phyloP scores from a whole-genome alignment of 2,888 invertebrate genomes.

The Ormia ochracea region DNA sequence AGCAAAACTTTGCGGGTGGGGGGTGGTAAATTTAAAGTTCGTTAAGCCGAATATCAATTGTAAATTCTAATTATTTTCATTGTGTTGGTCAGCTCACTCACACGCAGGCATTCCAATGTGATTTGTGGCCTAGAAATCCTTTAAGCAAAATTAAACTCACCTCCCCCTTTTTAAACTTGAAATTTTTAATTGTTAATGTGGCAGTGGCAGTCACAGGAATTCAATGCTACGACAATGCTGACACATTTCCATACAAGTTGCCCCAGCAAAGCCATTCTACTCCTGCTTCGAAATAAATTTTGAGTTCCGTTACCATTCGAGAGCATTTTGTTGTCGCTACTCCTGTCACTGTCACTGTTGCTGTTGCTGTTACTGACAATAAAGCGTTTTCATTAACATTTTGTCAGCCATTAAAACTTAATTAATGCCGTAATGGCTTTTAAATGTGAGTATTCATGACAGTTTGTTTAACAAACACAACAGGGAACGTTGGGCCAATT shows the following conservation, averaged over 20 bases:
- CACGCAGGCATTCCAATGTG: neutral
- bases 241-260: neutral
- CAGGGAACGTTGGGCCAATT: neutral
- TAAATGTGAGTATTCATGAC: constrained; percentile 29
- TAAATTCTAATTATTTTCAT: neutral
- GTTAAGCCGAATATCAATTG: neutral
- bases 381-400: constrained; percentile 40
- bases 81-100: neutral
- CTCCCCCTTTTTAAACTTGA: neutral
- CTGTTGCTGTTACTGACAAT: constrained; percentile 33
- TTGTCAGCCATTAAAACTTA: constrained; percentile 57
- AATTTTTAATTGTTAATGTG: constrained; percentile 9
- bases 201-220: constrained; percentile 2
- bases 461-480: neutral
- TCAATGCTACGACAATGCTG: neutral
- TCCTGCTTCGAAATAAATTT: neutral
- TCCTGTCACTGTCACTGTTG: constrained; percentile 25
- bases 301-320: neutral
- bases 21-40: too few relatives aligned
- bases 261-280: neutral
- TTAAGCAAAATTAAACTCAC: neutral
- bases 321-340: neutral
- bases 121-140: constrained; percentile 9
- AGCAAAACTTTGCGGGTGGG: neutral
- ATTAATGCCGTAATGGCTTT: constrained; percentile 57